Percentiles rank a stretch among this genome's conserved stretches.
phyloP scores from a whole-genome alignment of 1,140 invertebrate species.

The Chironomus tepperi region DNA sequence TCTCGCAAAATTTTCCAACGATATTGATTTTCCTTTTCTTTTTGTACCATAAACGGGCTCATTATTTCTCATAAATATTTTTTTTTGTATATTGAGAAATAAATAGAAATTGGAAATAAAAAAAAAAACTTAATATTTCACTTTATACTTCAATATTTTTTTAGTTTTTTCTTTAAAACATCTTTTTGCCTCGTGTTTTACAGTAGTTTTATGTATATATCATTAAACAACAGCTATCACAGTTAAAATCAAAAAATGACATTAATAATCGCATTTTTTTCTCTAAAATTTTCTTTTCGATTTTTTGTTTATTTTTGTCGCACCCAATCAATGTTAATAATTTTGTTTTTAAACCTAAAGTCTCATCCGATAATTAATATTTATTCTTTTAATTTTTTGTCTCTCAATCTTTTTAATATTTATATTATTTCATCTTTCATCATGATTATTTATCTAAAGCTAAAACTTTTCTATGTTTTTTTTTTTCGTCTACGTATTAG shows the following conservation, averaged over 20 bases:
- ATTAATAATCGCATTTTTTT: constrained; percentile 1
- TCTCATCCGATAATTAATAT: not conserved
- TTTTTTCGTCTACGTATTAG: not conserved
- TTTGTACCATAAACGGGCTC: not conserved
- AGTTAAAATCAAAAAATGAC: constrained; percentile 19
- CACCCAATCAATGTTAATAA: not conserved
- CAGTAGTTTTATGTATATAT: not conserved
- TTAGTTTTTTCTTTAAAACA: not conserved
- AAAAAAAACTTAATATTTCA: not conserved
- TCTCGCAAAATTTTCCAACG: not conserved
- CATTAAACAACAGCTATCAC: constrained; percentile 20
- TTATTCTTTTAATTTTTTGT: not conserved
- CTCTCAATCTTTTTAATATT: not conserved
- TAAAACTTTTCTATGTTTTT: not conserved
- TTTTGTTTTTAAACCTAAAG: not conserved
- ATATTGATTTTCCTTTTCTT: not conserved
- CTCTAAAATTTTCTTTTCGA: not conserved
- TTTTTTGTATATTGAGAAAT: not conserved
- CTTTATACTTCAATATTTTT: not conserved
- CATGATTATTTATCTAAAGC: constrained; percentile 10
- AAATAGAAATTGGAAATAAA: not conserved
- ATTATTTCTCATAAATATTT: not conserved
- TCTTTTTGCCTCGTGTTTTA: not conserved
- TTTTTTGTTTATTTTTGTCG: not conserved
- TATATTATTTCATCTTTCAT: not conserved